Conservation (phyloP, 2,797 vertebrate species). For the Salmo trutta region DNA sequence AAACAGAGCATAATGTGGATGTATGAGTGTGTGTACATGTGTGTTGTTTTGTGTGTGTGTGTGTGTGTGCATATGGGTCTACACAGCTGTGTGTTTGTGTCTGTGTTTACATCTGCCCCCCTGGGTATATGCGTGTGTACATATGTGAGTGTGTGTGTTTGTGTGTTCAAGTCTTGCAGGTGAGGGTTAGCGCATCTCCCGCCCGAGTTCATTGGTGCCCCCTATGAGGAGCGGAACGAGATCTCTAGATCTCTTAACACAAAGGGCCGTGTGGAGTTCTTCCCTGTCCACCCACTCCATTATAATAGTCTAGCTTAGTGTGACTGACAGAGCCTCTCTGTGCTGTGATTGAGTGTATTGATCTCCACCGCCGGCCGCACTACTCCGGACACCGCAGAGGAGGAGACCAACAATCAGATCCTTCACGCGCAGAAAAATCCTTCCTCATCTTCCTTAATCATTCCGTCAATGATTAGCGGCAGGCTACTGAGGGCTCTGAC, state of each 20-base stretch:
- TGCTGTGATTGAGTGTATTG: conserved; percentile 90
- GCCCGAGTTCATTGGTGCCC: conserved; percentile 21
- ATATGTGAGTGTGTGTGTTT: neutral
- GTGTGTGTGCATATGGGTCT: neutral
- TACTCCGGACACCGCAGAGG: conserved; percentile 74
- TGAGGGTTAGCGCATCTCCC: conserved; percentile 26
- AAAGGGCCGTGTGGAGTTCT: conserved; percentile 76
- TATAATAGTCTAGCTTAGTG: conserved; percentile 88
- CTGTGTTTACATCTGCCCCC: neutral
- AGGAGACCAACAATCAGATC: conserved; percentile 85
- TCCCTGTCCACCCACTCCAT: conserved; percentile 89
- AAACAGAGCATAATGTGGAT: neutral
- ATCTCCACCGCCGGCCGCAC: conserved; percentile 68
- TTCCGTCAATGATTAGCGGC: conserved; percentile 90
- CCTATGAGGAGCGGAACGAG: conserved; percentile 79
- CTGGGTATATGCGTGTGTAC: neutral
- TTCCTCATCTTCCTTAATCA: conserved; percentile 97
- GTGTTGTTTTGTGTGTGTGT: neutral
- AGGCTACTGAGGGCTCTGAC: conserved; percentile 76
- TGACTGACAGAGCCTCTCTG: conserved; percentile 83
- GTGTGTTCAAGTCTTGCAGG: neutral
- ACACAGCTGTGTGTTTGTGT: neutral
- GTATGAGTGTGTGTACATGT: neutral
- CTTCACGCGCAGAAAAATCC: conserved; percentile 85
- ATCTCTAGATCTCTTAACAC: conserved; percentile 52